These are phyloP conservation scores for Drosophila nigrodunni DNA, from an alignment of 1,140 invertebrate species.

Conservation along the genomic window DNA sequence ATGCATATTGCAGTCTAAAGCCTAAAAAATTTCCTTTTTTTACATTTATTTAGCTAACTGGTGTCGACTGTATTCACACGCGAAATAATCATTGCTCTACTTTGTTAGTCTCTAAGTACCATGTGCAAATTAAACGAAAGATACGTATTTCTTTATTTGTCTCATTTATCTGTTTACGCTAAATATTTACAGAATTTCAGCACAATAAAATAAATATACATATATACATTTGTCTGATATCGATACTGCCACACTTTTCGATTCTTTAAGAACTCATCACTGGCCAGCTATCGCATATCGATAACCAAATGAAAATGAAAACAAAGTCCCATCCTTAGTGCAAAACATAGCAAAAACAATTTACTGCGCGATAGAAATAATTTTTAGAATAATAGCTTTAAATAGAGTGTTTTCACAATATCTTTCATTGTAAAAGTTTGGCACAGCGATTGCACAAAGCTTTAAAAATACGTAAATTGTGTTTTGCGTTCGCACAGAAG, in stretches of 20 bases:
- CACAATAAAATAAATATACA: slow-evolving; percentile 45
- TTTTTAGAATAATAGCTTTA: slow-evolving; percentile 37
- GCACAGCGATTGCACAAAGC: slow-evolving; percentile 4
- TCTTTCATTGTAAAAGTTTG: slow-evolving; percentile 15
- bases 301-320: background rate
- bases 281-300: background rate
- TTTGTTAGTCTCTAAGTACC: slow-evolving; percentile 11
- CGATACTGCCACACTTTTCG: background rate
- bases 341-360: slow-evolving; percentile 80
- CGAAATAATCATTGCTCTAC: background rate
- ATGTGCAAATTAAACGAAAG: background rate
- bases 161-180: slow-evolving; percentile 41
- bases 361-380: slow-evolving; percentile 67
- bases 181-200: slow-evolving; percentile 51
- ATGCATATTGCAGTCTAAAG: slow-evolving; percentile 42
- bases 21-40: slow-evolving; percentile 11
- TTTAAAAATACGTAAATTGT: slow-evolving; percentile 11
- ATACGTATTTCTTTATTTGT: slow-evolving; percentile 11
- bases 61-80: background rate
- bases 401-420: slow-evolving; percentile 32
- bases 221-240: background rate
- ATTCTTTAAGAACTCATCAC: background rate
- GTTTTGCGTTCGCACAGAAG: slow-evolving; percentile 35
- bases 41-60: slow-evolving; percentile 17
- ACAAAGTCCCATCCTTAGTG: slow-evolving; percentile 40